Evolutionary conservation across 2,888 invertebrate genomes (phyloP), one percentile per base, ranked within the genome.

Genomic region (Alsophila aescularia): DNA sequence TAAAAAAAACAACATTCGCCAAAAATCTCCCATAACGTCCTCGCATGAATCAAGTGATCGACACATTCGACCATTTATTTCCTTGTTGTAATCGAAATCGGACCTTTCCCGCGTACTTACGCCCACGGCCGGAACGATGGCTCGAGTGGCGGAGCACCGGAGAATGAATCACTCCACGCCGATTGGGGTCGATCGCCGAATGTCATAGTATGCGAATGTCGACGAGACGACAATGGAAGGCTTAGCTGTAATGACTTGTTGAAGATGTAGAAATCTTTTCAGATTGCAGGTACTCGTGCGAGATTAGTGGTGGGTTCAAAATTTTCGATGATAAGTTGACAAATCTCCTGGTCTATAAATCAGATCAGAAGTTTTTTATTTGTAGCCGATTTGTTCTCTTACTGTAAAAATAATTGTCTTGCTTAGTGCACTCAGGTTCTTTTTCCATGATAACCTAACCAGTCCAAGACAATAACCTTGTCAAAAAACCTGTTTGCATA

Each of bases 51-150:
- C 61, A 53, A 53, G 58, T 51, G 61, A 61, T 61, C 49, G 52
- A 53, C 58, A 52, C 35, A 47, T 24, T 50, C 41, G 13, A 51
- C 44, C 58, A 59, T 61, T 64, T 64, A 61, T 64, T 55, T 58
- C 39, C 43, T 55, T 55, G 47, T 58, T 52, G 59, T 64, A 61
- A 61, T 64, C 61, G 59, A 58, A 61, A 61, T 52, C 52, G 57
- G 58, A 61, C 61, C 61, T 60, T 58, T 58, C 57, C 51, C 48
- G 57, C 50, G 56, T 52, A 57, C 54, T 60, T 52, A 53, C 56
- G 45, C 56, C 54, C 48, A 45, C 57, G 40, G 34, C 29, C 35
- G 29, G 31, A 35, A 36, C 45, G 41, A 52, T 44, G 47, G 42
- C 32, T 49, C 49, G 44, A 64, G 63, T 52, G 48, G 48, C 13